Evolutionary conservation across 2,113 vertebrate species (phyloP).

Genomic region (Podarcis raffonei): DNA sequence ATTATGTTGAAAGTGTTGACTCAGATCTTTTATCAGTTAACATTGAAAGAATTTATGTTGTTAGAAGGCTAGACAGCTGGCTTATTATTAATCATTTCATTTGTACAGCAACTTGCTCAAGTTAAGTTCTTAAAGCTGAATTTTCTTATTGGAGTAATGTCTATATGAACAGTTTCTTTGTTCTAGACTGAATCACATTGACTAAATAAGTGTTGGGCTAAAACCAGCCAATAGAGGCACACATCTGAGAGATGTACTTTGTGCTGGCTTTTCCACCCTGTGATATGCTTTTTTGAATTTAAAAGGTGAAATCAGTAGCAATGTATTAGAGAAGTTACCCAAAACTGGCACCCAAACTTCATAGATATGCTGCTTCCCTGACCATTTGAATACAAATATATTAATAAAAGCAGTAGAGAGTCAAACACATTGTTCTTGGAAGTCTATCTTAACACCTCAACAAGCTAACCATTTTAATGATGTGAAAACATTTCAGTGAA

Average conservation of each 20-base stretch:
- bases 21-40: constrained; percentile 61
- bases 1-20: constrained; percentile 72
- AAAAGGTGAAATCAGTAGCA: not conserved
- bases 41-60: constrained; percentile 40
- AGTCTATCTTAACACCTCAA: not conserved
- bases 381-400: not conserved
- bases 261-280: not conserved
- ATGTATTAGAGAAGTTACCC: not conserved
- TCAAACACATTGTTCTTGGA: not conserved
- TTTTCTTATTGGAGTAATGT: not conserved
- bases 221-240: not conserved
- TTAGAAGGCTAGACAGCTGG: constrained; percentile 46
- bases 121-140: constrained; percentile 3
- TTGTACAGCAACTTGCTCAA: constrained; percentile 9
- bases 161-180: not conserved
- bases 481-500: not conserved
- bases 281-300: not conserved
- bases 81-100: constrained; percentile 44
- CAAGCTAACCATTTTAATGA: not conserved
- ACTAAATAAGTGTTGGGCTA: not conserved
- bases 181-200: not conserved
- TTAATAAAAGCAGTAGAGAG: not conserved
- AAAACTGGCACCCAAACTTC: not conserved
- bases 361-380: not conserved
- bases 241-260: not conserved